Percentiles rank a stretch among this genome's conserved stretches.
phyloP scores from a whole-genome alignment of 2,888 invertebrate species.

The Heliconius charithonia region DNA sequence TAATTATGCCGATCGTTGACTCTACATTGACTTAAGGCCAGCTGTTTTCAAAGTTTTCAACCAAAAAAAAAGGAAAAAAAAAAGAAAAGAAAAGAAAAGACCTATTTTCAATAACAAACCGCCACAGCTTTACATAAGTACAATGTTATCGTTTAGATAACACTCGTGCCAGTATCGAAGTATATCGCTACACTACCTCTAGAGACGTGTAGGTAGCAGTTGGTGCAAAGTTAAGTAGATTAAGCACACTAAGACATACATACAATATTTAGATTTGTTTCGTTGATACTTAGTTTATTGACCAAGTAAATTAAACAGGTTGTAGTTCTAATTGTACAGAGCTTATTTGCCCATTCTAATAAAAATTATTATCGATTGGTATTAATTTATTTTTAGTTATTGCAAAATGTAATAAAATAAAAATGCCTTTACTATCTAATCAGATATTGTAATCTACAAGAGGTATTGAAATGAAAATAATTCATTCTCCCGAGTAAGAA shows the following conservation, averaged over 20 bases:
- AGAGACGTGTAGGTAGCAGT: neutral
- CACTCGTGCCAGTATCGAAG: slow-evolving; percentile 34
- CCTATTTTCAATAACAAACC: neutral
- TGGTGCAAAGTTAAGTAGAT: slow-evolving; percentile 31
- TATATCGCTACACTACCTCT: slow-evolving; percentile 13
- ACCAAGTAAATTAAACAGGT: neutral
- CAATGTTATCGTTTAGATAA: slow-evolving; percentile 37
- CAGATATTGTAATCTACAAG: no score
- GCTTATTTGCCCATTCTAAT: no score
- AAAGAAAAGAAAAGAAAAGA: neutral
- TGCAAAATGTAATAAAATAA: neutral
- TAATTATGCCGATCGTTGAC: neutral
- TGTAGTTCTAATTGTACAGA: no score
- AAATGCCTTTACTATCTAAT: no score
- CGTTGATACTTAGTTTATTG: neutral
- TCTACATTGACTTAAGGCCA: neutral
- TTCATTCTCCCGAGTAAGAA: no score
- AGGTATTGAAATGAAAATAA: no score
- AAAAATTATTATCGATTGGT: no score
- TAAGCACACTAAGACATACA: slow-evolving; percentile 26
- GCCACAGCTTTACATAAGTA: slow-evolving; percentile 12
- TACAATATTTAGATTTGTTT: neutral
- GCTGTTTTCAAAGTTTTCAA: neutral
- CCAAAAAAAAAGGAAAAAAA: neutral
- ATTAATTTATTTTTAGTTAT: no score